Base-by-base conservation (phyloP, 2,888 invertebrate genomes). In the Chouioia cunea region DNA sequence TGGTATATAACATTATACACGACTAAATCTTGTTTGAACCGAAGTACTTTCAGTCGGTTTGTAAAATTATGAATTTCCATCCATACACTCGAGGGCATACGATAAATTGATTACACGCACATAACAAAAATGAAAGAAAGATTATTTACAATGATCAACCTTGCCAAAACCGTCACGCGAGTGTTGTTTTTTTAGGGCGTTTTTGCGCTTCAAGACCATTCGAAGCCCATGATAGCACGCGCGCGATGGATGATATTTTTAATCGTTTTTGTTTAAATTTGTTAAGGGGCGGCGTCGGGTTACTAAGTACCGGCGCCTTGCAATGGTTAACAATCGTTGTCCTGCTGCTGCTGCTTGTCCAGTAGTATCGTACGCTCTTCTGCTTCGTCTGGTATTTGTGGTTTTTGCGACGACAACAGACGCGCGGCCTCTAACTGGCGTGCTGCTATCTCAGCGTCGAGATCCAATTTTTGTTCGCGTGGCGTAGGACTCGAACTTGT, bases 291-390 rank as follows among this genome's bases (percentile, higher is more conserved):
- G 23, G 36, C 50, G 20, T 27, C 27, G 57, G 68, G 77, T 75
- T 76, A 75, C 67, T 74, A 77, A 76, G 73, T 78, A 79, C 81
- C 82, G 79, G 82, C 77, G 44, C 80, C 81, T 75, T 77, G 77
- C 70, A 79, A 78, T 74, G 79, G 85, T 84, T 85, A 85, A 83
- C 84, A 83, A 15, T 64, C 60, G 14, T 65, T 58, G 4, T 71
- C 70, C 20, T 70, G 36, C 10, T 36, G 27, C 27, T 27, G 36
- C 22, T 54, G 73, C 16, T 71, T 70, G 15, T 68, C 71, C 69
- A 84, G 76, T 63, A 83, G 78, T 75, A 81, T 83, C 63, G 80
- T 78, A 68, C 77, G 79, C 67, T 85, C 85, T 56, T 83, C 83
- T 12, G 77, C 77, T 14, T 83, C 82, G 15, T 15, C 18, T 1